These are phyloP conservation scores for Drosophila santomea DNA, from an alignment of 1,140 invertebrate genomes.

Conservation along the genomic window DNA sequence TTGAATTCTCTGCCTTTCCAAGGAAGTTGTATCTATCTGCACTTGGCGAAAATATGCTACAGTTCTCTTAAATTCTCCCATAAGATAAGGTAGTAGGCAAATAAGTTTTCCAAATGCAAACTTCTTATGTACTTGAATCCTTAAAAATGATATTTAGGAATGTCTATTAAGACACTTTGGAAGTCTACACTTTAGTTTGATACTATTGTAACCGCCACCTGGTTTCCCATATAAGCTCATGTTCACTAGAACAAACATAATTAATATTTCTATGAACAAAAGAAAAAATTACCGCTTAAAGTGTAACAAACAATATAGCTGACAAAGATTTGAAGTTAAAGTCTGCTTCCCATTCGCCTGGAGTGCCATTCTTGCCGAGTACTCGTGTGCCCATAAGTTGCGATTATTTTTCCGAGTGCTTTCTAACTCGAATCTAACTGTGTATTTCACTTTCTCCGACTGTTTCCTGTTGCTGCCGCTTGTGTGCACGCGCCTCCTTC, in stretches of 20 bases:
- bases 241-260: too few relatives aligned
- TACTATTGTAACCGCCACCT: too few relatives aligned
- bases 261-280: too few relatives aligned
- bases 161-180: background rate
- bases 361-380: too few relatives aligned
- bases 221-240: background rate
- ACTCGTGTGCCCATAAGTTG: background rate
- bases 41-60: constrained; percentile 7
- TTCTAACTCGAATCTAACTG: constrained; percentile 6
- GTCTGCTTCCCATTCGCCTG: too few relatives aligned
- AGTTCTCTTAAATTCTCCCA: background rate
- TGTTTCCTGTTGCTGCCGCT: constrained; percentile 74
- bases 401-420: constrained; percentile 18
- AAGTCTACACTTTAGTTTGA: background rate
- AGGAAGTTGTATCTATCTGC: constrained; percentile 17
- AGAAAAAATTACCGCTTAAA: too few relatives aligned
- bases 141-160: background rate
- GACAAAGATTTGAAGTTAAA: too few relatives aligned
- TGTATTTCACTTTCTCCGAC: constrained; percentile 29
- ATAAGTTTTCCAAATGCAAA: too few relatives aligned
- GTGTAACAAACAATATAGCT: too few relatives aligned
- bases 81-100: too few relatives aligned
- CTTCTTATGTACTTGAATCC: too few relatives aligned
- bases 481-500: constrained; percentile 56
- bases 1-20: background rate